Conservation (phyloP, 2,113 vertebrate species). For the Corythornis madagascariensis region DNA sequence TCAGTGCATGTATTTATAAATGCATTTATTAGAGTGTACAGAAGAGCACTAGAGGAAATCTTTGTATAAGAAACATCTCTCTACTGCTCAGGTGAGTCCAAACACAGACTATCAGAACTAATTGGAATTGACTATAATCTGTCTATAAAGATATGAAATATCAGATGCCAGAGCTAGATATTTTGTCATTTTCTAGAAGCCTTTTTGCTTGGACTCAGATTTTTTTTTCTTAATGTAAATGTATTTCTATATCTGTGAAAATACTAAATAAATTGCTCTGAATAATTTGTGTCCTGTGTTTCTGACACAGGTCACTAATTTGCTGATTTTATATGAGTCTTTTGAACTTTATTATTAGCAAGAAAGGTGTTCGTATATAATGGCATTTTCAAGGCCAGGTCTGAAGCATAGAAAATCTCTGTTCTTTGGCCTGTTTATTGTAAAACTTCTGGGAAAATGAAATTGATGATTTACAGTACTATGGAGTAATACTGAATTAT, state of each 20-base stretch:
- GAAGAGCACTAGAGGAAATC: background rate
- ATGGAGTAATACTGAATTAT: no score
- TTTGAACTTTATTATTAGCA: background rate
- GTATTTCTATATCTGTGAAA: background rate
- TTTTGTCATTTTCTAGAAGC: background rate
- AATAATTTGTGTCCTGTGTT: background rate
- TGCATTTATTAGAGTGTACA: background rate
- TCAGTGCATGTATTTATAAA: background rate
- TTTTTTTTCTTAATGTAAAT: slow-evolving; percentile 7
- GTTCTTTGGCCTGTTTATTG: background rate
- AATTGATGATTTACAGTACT: background rate
- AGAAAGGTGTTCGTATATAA: background rate
- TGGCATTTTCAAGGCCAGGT: background rate
- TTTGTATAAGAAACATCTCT: background rate
- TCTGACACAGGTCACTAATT: background rate
- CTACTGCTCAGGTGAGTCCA: background rate
- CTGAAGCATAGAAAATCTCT: background rate
- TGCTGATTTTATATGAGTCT: background rate
- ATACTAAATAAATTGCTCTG: background rate
- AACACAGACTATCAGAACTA: background rate
- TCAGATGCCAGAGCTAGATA: background rate
- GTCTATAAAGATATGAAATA: background rate
- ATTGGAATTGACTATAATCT: background rate
- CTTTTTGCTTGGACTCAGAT: background rate
- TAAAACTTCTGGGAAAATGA: background rate